phyloP scores from a whole-genome alignment of 2,888 invertebrate species.

The Watsonalla binaria region DNA sequence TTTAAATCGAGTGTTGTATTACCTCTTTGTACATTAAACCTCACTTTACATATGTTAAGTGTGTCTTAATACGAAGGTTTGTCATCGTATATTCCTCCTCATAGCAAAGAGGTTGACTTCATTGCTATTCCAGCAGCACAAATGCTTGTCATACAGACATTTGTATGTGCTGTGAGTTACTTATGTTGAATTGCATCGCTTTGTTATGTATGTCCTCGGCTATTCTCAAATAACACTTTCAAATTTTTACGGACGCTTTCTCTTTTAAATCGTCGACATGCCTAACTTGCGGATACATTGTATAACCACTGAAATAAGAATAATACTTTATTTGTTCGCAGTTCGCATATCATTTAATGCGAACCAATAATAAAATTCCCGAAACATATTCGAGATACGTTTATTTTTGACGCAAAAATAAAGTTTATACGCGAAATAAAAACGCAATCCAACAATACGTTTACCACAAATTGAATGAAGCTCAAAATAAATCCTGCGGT shows the following conservation, averaged over 20 bases:
- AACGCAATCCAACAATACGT: slow-evolving; percentile 69
- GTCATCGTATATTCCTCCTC: not conserved
- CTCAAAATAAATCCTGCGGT: slow-evolving; percentile 72
- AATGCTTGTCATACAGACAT: slow-evolving; percentile 44
- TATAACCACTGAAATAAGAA: not conserved
- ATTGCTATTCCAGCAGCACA: slow-evolving; percentile 56
- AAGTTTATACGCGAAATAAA: slow-evolving; percentile 50
- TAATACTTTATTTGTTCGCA: too few species aligned
- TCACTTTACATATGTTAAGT: not conserved
- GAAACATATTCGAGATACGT: slow-evolving; percentile 9
- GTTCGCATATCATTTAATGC: too few species aligned
- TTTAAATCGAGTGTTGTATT: not conserved
- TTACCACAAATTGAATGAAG: slow-evolving; percentile 74
- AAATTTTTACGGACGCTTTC: slow-evolving; percentile 54
- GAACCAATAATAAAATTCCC: slow-evolving; percentile 5
- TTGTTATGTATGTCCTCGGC: slow-evolving; percentile 51
- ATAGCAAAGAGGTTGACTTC: slow-evolving; percentile 24
- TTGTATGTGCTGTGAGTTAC: slow-evolving; percentile 56
- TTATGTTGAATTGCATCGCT: slow-evolving; percentile 31
- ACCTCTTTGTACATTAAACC: not conserved
- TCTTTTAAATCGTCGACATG: slow-evolving; percentile 37
- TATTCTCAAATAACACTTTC: slow-evolving; percentile 56
- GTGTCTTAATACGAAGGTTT: slow-evolving; percentile 1
- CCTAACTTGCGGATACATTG: slow-evolving; percentile 13
- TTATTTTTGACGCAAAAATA: slow-evolving; percentile 26